phyloP scores from a whole-genome alignment of 2,797 vertebrate genomes.

The Helostoma temminkii region DNA sequence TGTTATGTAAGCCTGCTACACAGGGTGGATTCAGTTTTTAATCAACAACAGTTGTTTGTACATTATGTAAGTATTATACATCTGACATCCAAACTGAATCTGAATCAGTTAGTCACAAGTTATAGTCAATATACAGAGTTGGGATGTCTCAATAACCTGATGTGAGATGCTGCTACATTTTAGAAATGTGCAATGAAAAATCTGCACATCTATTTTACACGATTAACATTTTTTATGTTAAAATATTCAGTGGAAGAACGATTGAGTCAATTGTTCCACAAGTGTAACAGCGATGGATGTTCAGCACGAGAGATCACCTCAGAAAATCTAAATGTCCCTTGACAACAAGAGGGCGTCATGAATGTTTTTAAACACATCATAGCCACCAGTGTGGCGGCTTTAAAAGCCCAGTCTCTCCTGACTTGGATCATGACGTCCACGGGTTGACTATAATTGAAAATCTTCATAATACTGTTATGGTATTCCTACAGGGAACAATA shows the following conservation, averaged over 20 bases:
- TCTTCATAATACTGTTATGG: neutral
- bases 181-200: slow-evolving; percentile 22
- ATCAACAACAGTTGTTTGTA: neutral
- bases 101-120: slow-evolving; percentile 15
- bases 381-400: slow-evolving; percentile 10
- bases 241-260: no score
- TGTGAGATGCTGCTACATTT: slow-evolving; percentile 23
- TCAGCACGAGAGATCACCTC: neutral
- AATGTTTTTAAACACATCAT: neutral
- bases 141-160: slow-evolving; percentile 3
- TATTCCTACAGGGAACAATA: neutral
- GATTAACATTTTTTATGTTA: neutral
- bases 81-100: slow-evolving; percentile 9
- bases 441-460: neutral
- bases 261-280: neutral
- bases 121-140: slow-evolving; percentile 1
- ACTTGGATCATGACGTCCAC: neutral
- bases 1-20: neutral
- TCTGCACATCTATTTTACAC: slow-evolving; percentile 26
- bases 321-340: neutral
- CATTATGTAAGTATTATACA: slow-evolving; percentile 11
- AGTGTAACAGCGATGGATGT: neutral
- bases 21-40: neutral
- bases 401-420: neutral
- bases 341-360: neutral